Base-by-base conservation (phyloP, 30 jellyfish, hydroid and myxozoan species). In the Aurelia aurita complex sp. Pacific region DNA sequence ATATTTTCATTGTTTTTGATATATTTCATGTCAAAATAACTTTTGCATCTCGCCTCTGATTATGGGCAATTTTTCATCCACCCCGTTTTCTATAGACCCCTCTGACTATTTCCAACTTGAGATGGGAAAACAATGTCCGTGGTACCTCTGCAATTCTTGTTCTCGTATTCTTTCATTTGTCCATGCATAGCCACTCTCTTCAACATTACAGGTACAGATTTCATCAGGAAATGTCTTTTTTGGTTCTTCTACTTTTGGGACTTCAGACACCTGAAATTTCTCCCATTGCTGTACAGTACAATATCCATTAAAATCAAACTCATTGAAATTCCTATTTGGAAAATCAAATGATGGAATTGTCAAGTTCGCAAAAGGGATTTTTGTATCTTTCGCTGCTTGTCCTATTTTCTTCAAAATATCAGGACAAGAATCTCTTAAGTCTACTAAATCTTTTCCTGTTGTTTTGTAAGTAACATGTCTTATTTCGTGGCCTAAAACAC, bases 401-500 rank as follows among this genome's bases (percentile, higher is more conserved):
- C 94, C 83, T 15, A 85, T n/a, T 64, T 76, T 83, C 38, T 70
- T 64, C 55, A 85, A 36, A 17, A 85, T 71, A 64, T 85, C 88
- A 4, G 94, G 94, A 53, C 88, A 74, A 11, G 94, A 74, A 42
- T 88, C 40, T 64, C 94, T 64, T 67, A 92, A 65, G 55, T 79
- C 78, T 6, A 93, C 97, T 67, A 92, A 67, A 69, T 92, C 98
- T 72, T 92, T 87, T 40, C 98, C 98, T 7, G 97, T 92, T 5
- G 95, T 92, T 63, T 76, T 71, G 74, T 92, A 89, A 0, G 98
- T 92, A 65, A 92, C 87, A 73, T 87, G 85, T 46, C 98, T 74
- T 11, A 92, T 92, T 78, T 85, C 98, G 63, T 92, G 95, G 40
- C 98, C 98, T 59, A 92, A 77, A 19, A 80, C 92, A 12, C 98